Evolutionary conservation across 2,113 vertebrate species (phyloP), one percentile per base, ranked within the genome.

Genomic region (Tapirus terrestris): DNA sequence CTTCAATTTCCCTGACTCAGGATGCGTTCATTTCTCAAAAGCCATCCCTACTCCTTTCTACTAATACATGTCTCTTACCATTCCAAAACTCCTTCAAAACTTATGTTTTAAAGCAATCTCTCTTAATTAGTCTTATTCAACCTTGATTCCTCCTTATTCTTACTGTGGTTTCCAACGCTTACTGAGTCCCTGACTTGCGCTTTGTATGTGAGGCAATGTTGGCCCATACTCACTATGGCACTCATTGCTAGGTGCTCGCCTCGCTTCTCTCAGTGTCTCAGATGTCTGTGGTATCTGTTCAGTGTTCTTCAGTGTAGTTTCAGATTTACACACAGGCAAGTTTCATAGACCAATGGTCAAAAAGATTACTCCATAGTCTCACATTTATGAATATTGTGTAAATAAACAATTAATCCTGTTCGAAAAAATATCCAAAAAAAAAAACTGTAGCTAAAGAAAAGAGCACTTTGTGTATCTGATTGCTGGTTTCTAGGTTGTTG

Each of bases 261-360:
- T 81, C 8, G 58, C n/a, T 53, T 80, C n/a, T 75, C 6, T 75
- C n/a, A 63, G 0, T 76, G 33, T 96, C 27, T 6, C 23, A 39
- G 63, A 27, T 83, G 18, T 61, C 1, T 95, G 33, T n/a, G 80
- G 12, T 73, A 58, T 65, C n/a, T 96, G 20, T 83, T 94, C 31
- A 36, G 17, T n/a, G 33, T 67, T 88, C 14, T 70, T 31, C 14
- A 67, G 1, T 75, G 79, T 10, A 89, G 7, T 89, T 89, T 94
- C 65, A 84, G 10, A 84, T 85, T 91, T 96, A 87, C 14, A 68
- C 21, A 48, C 8, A 48, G 29, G 33, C 17, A 75, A 76, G 13
- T 73, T 77, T 97, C 70, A 89, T 51, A 72, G 60, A 80, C 76
- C 11, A 95, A 58, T 96, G 7, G 29, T 67, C 3, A 80, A 95